Percentiles rank a stretch among this genome's conserved stretches.
These are phyloP conservation scores for Spilarctia lutea DNA, from an alignment of 2,888 invertebrate genomes.

Conservation along the genomic window DNA sequence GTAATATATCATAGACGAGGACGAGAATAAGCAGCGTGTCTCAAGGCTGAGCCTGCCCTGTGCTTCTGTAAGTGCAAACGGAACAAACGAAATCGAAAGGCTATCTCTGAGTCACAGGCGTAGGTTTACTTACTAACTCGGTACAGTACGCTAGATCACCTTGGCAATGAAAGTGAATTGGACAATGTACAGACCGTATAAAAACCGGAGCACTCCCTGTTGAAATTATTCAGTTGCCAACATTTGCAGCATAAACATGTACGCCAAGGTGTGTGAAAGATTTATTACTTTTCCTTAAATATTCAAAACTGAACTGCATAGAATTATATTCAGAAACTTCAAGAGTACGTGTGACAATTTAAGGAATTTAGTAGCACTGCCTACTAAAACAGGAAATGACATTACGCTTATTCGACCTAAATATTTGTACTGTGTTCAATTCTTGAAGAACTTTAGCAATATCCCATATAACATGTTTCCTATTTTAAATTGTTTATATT, in stretches of 20 bases:
- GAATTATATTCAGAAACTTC: background rate
- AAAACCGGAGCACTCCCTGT: slow-evolving; percentile 78
- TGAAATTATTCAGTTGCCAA: slow-evolving; percentile 85
- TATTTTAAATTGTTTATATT: background rate
- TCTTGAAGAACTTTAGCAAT: background rate
- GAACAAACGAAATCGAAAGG: slow-evolving; percentile 82
- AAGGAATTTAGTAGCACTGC: background rate
- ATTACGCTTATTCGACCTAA: background rate
- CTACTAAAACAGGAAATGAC: background rate
- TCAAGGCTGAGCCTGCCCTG: slow-evolving; percentile 70
- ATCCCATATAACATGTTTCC: background rate
- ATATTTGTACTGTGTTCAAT: background rate
- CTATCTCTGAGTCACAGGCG: slow-evolving; percentile 79
- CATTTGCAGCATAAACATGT: slow-evolving; percentile 83
- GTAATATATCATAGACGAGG: slow-evolving; percentile 42
- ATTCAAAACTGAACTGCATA: slow-evolving; percentile 4
- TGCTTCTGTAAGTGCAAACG: slow-evolving; percentile 63
- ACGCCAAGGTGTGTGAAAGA: slow-evolving; percentile 79
- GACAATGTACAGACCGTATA: slow-evolving; percentile 75
- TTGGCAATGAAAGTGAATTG: slow-evolving; percentile 85
- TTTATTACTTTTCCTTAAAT: slow-evolving; percentile 23
- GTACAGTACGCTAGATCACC: slow-evolving; percentile 70
- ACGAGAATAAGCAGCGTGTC: slow-evolving; percentile 48
- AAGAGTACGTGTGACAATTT: background rate
- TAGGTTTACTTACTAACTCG: slow-evolving; percentile 62